Evolutionary conservation across 1,140 invertebrate species (phyloP).

Genomic region (Lineus longissimus): DNA sequence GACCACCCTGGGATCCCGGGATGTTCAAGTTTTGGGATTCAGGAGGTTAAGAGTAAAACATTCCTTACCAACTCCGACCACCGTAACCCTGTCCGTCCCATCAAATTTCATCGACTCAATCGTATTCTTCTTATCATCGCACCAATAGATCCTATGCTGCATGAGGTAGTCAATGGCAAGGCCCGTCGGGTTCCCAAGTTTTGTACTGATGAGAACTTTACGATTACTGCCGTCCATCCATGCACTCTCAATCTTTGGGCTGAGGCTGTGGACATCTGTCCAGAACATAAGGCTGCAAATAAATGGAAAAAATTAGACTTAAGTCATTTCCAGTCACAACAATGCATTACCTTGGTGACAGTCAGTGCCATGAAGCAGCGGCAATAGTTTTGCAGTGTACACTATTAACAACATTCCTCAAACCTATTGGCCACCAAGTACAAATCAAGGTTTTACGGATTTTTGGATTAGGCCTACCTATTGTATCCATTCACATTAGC

Average conservation of each 20-base stretch:
- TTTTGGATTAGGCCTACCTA: too few relatives aligned
- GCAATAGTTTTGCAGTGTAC: too few relatives aligned
- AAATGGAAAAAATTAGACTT: constrained; percentile 12
- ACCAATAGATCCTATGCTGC: constrained; percentile 89
- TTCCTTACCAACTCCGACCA: constrained; percentile 63
- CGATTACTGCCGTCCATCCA: constrained; percentile 95
- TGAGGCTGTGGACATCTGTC: constrained; percentile 75
- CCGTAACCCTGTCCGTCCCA: constrained; percentile 71
- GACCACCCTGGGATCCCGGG: too few relatives aligned
- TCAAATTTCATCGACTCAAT: constrained; percentile 85
- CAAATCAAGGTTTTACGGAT: too few relatives aligned
- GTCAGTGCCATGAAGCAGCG: too few relatives aligned
- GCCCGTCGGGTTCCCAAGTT: constrained; percentile 79
- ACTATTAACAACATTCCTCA: too few relatives aligned
- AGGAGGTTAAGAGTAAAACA: too few relatives aligned
- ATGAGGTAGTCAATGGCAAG: constrained; percentile 80
- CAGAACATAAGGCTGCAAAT: constrained; percentile 76
- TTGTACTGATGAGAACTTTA: constrained; percentile 71
- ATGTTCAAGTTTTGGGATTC: too few relatives aligned
- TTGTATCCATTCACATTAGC: too few relatives aligned
- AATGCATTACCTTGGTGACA: too few relatives aligned
- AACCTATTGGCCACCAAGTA: too few relatives aligned
- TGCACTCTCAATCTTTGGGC: constrained; percentile 63
- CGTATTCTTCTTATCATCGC: constrained; percentile 86
- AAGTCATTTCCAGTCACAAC: too few relatives aligned